These are phyloP conservation scores for Hycleus cichorii DNA, from an alignment of 1,140 invertebrate species.

Conservation along the genomic window DNA sequence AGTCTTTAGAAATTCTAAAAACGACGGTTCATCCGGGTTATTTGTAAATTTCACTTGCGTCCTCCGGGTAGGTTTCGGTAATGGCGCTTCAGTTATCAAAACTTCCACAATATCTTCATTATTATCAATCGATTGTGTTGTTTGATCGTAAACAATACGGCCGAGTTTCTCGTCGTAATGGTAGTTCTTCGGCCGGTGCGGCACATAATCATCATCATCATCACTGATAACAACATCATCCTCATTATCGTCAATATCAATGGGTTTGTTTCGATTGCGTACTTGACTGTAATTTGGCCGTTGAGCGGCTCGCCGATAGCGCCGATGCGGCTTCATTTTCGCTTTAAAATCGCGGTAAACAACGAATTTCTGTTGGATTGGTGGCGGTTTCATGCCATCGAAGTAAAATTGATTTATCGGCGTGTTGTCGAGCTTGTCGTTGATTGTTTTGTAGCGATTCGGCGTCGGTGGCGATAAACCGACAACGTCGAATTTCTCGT, in stretches of 20 bases:
- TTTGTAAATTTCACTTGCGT: conserved; percentile 17
- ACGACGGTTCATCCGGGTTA: conserved; percentile 28
- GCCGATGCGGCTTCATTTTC: background rate
- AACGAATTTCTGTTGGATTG: conserved; percentile 20
- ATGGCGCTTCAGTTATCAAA: conserved; percentile 17
- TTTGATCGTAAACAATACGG: conserved; percentile 34
- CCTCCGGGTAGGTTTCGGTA: background rate
- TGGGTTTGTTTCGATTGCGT: conserved; percentile 17
- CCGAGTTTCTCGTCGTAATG: conserved; percentile 37
- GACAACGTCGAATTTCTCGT: conserved; percentile 17
- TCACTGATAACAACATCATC: conserved; percentile 14
- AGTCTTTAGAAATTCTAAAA: conserved; percentile 33
- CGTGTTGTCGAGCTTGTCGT: background rate
- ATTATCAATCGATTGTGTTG: background rate
- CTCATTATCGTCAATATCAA: conserved; percentile 8
- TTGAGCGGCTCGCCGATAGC: conserved; percentile 18
- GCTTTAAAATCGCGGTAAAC: conserved; percentile 26
- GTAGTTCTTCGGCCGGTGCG: conserved; percentile 35
- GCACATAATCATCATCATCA: conserved; percentile 36
- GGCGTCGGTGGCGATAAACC: conserved; percentile 16
- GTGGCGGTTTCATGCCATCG: conserved; percentile 34
- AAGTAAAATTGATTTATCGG: conserved; percentile 27
- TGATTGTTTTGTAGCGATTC: conserved; percentile 21
- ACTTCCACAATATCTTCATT: conserved; percentile 26
- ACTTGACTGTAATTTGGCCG: conserved; percentile 23